A percentile compares a stretch with the other conserved stretches of the same genome.
Evolutionary conservation across 2,888 invertebrate genomes (phyloP).

Genomic region (Diarsia brunnea): DNA sequence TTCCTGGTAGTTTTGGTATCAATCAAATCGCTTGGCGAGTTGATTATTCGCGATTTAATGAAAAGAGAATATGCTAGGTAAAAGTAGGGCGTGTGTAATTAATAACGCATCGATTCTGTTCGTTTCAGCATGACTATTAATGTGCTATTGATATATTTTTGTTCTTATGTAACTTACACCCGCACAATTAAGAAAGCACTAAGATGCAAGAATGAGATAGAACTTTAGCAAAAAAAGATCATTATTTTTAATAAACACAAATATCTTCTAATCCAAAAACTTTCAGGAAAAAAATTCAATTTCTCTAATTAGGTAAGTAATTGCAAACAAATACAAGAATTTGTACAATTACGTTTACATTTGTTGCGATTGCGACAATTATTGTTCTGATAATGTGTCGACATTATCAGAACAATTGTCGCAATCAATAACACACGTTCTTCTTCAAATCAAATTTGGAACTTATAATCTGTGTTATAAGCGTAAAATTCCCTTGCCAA

Average conservation of each 20-base stretch:
- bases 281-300: not conserved
- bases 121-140: not conserved
- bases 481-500: constrained; percentile 29
- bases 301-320: not conserved
- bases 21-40: not conserved
- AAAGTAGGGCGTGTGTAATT: constrained; percentile 23
- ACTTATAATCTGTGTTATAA: constrained; percentile 11
- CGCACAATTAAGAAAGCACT: not conserved
- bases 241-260: not conserved
- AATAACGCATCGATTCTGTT: constrained; percentile 21
- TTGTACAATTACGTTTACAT: not conserved
- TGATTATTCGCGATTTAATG: constrained; percentile 5
- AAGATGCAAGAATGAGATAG: not conserved
- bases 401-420: not conserved
- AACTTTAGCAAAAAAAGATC: not conserved
- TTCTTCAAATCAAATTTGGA: not conserved
- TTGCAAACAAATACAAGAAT: not conserved
- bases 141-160: not conserved
- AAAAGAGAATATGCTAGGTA: constrained; percentile 7
- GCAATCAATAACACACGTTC: not conserved
- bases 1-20: not conserved
- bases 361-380: not conserved
- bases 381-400: no score
- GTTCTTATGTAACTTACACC: not conserved
- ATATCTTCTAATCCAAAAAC: not conserved